Percentiles rank a stretch among this genome's conserved stretches.
Conservation (phyloP, 2,888 invertebrate species). For the Nycteola revayana region DNA sequence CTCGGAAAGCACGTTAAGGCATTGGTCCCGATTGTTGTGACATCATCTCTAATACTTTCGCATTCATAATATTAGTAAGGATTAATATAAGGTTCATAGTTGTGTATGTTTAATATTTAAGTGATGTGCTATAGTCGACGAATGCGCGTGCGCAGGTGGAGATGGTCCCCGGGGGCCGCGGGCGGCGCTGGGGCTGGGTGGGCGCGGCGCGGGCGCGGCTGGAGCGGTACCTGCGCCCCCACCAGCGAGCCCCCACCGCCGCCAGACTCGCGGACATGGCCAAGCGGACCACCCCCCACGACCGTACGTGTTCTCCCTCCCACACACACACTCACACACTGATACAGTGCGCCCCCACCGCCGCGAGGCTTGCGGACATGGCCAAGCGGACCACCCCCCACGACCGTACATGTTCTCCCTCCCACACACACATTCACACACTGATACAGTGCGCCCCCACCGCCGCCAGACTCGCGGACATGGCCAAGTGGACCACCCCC, state of each 20-base stretch:
- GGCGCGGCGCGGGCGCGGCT: conserved; percentile 42
- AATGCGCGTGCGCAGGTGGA: conserved; percentile 48
- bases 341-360: conserved; percentile 47
- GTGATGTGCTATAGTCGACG: too few species aligned
- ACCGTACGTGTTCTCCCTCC: conserved; percentile 36
- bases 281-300: conserved; percentile 40
- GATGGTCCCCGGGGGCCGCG: conserved; percentile 36
- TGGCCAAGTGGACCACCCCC: conserved; percentile 47
- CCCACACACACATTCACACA: too few species aligned
- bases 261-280: conserved; percentile 52
- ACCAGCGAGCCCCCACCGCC: conserved; percentile 47
- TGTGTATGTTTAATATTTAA: too few species aligned
- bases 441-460: conserved; percentile 50
- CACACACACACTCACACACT: too few species aligned
- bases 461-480: conserved; percentile 46
- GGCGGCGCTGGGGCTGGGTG: conserved; percentile 38
- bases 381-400: conserved; percentile 42
- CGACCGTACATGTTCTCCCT: conserved; percentile 39
- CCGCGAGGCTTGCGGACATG: conserved; percentile 50
- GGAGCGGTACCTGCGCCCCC: conserved; percentile 48
- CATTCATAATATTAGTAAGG: too few species aligned
- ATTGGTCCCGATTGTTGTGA: too few species aligned
- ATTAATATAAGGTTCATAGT: too few species aligned
- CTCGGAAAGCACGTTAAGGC: too few species aligned
- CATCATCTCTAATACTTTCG: too few species aligned